Base-by-base conservation (phyloP, 2,888 invertebrate species). In the Thecocarcelia acutangulata region DNA sequence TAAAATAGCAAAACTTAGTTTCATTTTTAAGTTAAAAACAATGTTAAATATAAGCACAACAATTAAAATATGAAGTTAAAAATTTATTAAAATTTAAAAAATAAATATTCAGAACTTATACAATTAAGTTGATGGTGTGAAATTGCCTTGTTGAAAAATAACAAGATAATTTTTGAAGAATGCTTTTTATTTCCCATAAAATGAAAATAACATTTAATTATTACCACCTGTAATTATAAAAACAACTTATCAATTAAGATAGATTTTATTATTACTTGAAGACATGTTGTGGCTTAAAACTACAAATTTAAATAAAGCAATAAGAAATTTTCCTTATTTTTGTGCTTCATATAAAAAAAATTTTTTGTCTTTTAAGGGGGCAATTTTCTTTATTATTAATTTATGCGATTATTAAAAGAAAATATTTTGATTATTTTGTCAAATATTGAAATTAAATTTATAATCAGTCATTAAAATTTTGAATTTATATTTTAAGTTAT, bases 261-360 rank as follows among this genome's bases (percentile, higher is more conserved):
- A 59, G 33, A 19, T 46, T 70, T 44, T n/a, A 50, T 54, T 17
- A 68, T 58, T 48, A 72, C 59, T 80, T 83, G 83, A 84, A 83
- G 83, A 84, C 83, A 83, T 83, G 78, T 79, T 84, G 83, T 83
- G 83, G 80, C 63, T 77, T 79, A 73, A 68, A 48, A 59, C 46
- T 81, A 69, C 19, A 61, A 52, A 48, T 59, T 61, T 52, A 66
- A 83, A 76, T 17, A 72, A 72, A 44, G 58, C 15, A 42, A 4
- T 75, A 59, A 70, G 75, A 70, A 83, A 80, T 40, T 33, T 52
- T n/a, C n/a, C n/a, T 1, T 73, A 64, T 8, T 15, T 28, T 28
- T 48, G 33, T 40, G 46, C 50, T 66, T 78, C 64, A 58, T n/a
- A 75, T 75, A 59, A 66, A 70, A 59, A 72, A 64, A 70, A 68